Percentiles rank a stretch among this genome's conserved stretches.
phyloP scores from a whole-genome alignment of 1,140 invertebrate species.

The Drosophila murphyi region DNA sequence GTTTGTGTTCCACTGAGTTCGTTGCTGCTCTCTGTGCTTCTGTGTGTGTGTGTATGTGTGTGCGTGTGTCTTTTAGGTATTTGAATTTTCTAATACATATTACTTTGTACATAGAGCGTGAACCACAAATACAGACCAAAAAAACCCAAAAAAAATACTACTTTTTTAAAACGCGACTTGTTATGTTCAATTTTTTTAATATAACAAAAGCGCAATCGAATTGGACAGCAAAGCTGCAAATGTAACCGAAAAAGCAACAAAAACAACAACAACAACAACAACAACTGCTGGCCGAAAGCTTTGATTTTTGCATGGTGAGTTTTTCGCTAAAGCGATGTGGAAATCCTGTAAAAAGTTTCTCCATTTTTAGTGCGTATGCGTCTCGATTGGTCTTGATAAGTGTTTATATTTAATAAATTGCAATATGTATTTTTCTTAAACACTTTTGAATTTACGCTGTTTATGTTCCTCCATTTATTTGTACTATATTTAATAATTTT shows the following conservation, averaged over 20 bases:
- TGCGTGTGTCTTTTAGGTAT: constrained; percentile 51
- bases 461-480: no score
- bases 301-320: constrained; percentile 43
- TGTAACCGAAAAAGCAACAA: constrained; percentile 8
- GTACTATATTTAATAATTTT: not conserved
- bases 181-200: constrained; percentile 17
- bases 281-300: constrained; percentile 7
- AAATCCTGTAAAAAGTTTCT: not conserved
- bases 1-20: constrained; percentile 40
- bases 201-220: constrained; percentile 22
- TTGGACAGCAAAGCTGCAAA: constrained; percentile 15
- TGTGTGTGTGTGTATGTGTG: constrained; percentile 50
- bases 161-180: constrained; percentile 7
- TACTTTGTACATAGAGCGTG: constrained; percentile 27
- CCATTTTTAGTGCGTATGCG: not conserved
- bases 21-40: constrained; percentile 34
- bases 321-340: not conserved
- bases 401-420: no score
- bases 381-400: no score
- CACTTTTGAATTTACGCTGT: no score
- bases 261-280: constrained; percentile 2
- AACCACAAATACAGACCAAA: constrained; percentile 25
- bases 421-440: no score
- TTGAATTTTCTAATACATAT: constrained; percentile 33
- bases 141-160: not conserved